Evolutionary conservation across 2,888 invertebrate species (phyloP), one percentile per base, ranked within the genome.

Genomic region (Agrotis ipsilon): DNA sequence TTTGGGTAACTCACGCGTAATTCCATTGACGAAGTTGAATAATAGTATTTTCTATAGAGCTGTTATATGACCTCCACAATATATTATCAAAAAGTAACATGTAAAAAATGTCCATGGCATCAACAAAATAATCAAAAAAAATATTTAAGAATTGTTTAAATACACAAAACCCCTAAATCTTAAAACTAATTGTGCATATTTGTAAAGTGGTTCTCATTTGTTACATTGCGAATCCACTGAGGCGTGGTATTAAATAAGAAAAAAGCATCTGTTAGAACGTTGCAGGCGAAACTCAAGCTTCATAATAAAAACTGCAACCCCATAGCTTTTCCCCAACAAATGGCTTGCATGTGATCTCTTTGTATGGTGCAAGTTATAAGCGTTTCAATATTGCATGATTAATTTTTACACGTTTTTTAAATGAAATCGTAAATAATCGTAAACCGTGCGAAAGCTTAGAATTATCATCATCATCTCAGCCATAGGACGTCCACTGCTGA

Each of bases 311-410:
- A 92, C 87, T 91, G 92, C 91, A 91, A 89, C 88, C 90, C 86
- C 89, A 90, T 92, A 92, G 91, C 89, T 92, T 92, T 87, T 85
- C 88, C 85, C 86, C 80, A 88, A 92, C 92, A 92, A 93, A 93
- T 92, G 90, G 92, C 87, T 88, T 92, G 92, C 91, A 93, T 93
- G 89, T 91, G 92, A 93, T 93, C 90, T 90, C 87, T 80, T 75
- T 55, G 81, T 68, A 45, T 81, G 89, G 87, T 72, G 0, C 68
- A 89, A 88, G 84, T 62, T 27, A 80, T 0, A 79, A 76, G 80
- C 79, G 73, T 5, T 24, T 59, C 24, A n/a, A 16, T 2, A 7
- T 39, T 49, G 13, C 7, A n/a, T 55, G 6, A 7, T n/a, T 32
- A 55, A n/a, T 14, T 55, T 39, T 39, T 32, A 32, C 32, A 32